phyloP scores from a whole-genome alignment of 2,797 vertebrate species.

The Morus bassanus region DNA sequence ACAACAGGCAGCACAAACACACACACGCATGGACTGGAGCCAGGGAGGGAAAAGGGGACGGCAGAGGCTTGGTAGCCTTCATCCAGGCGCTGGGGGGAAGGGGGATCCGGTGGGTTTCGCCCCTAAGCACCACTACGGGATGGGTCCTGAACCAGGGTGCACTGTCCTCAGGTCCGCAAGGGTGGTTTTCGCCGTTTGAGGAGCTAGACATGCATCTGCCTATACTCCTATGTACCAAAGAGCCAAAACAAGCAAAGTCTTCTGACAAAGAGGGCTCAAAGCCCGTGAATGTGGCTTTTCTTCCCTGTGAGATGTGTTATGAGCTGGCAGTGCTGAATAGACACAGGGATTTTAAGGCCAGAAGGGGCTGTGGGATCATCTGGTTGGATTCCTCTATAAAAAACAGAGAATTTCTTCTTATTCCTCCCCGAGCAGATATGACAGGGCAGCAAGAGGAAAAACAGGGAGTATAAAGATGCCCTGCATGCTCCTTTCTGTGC shows the following conservation, averaged over 20 bases:
- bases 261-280: not conserved
- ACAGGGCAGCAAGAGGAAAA: not conserved
- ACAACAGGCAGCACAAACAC: slow-evolving; percentile 27
- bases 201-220: fast-evolving
- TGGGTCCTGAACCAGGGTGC: not conserved
- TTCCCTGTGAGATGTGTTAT: not conserved
- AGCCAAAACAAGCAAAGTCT: not conserved
- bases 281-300: slow-evolving; percentile 1
- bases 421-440: not conserved
- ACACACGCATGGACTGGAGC: not conserved
- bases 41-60: not conserved
- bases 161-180: fast-evolving
- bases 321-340: slow-evolving; percentile 32
- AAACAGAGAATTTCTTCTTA: not conserved
- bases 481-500: not conserved
- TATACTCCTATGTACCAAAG: fast-evolving
- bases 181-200: not conserved
- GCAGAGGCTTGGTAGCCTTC: not conserved
- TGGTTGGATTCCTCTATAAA: not conserved
- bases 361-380: slow-evolving; percentile 29
- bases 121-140: not conserved
- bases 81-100: not conserved
- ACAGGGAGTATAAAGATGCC: not conserved
- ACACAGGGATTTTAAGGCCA: not conserved
- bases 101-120: not conserved